Evolutionary conservation across 2,888 invertebrate species (phyloP).

Genomic region (Ophioninae sp.): DNA sequence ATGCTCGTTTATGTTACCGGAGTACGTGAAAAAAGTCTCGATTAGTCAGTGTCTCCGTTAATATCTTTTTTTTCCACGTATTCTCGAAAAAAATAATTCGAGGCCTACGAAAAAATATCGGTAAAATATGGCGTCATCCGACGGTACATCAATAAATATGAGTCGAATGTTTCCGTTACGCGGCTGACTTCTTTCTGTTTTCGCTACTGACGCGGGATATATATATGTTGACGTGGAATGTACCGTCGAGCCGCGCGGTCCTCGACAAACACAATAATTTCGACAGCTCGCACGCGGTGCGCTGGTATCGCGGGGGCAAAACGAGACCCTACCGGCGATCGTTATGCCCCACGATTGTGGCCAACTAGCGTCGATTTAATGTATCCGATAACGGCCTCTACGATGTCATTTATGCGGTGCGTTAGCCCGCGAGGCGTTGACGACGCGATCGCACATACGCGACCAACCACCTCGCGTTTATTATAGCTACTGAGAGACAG

Average conservation of each 20-base stretch:
- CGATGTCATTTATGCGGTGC: conserved; percentile 51
- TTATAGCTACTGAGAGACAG: conserved; percentile 3
- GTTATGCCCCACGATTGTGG: conserved; percentile 34
- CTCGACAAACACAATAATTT: conserved; percentile 25
- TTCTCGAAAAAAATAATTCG: neutral
- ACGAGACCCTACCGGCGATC: conserved; percentile 50
- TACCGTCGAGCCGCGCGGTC: neutral
- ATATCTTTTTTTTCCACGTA: neutral
- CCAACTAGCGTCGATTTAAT: conserved; percentile 48
- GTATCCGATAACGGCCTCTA: conserved; percentile 51
- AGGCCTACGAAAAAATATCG: neutral
- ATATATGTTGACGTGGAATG: neutral
- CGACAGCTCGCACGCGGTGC: conserved; percentile 6
- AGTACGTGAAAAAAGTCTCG: conserved; percentile 1
- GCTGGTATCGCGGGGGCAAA: conserved; percentile 64
- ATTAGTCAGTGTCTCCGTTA: conserved; percentile 2
- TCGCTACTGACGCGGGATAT: neutral
- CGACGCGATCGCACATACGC: conserved; percentile 15
- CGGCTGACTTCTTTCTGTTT: neutral
- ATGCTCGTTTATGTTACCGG: neutral
- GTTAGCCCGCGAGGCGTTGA: conserved; percentile 20
- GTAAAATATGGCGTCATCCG: neutral
- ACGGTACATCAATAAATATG: neutral
- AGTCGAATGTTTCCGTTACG: neutral
- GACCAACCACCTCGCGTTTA: conserved; percentile 31